Base-by-base conservation (phyloP, 2,888 invertebrate genomes). In the Protula sp. region DNA sequence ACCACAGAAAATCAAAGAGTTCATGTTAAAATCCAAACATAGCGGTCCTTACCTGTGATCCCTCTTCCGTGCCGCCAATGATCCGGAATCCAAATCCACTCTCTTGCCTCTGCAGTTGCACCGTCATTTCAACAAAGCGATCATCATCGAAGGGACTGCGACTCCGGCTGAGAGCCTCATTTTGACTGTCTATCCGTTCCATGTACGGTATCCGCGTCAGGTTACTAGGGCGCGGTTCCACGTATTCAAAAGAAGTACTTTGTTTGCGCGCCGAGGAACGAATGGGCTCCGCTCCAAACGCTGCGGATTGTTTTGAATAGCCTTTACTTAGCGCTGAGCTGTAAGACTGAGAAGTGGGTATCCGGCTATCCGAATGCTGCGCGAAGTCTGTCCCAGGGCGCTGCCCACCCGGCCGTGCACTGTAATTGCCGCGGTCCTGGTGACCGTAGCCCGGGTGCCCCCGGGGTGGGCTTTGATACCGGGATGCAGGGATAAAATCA, bases 1-100 rank as follows among this genome's bases (percentile, higher is more conserved):
- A n/a, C n/a, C n/a, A n/a, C n/a, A n/a, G n/a, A n/a, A n/a, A n/a
- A n/a, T n/a, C n/a, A n/a, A n/a, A n/a, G n/a, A n/a, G n/a, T n/a
- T n/a, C n/a, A n/a, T n/a, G n/a, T n/a, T n/a, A n/a, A n/a, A n/a
- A n/a, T n/a, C 9, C 38, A 38, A 38, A 38, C 9, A 38, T 5
- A 5, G 50, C 50, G 5, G 22, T 19, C 53, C 67, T 63, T 81
- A 97, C 88, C 86, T 88, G 81, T 66, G 94, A 93, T 60, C 94
- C 92, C 84, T 98, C 97, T 83, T 98, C 98, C 0, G 93, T 93
- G 47, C 99, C 99, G 27, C 98, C 98, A 31, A 98, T 92, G 76
- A 99, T 94, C 64, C 98, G 87, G 84, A 99, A 99, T 5, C 98
- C 99, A 84, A 99, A 99, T 1, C 98, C 98, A 59, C 89, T 89